A percentile compares a stretch with the other conserved stretches of the same genome.
Conservation (phyloP, 1,140 invertebrate genomes). For the Sipha flava region DNA sequence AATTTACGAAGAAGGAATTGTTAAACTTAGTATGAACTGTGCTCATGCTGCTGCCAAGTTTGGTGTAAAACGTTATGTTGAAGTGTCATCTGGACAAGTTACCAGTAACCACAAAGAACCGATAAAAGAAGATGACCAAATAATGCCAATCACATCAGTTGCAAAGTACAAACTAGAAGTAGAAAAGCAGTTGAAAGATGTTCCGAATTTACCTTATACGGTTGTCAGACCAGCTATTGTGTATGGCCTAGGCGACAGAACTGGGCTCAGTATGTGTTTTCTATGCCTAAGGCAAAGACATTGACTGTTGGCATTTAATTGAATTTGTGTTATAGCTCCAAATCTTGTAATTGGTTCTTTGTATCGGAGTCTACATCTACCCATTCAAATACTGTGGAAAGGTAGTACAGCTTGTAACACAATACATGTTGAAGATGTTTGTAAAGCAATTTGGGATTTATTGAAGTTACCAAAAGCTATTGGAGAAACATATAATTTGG, state of each 20-base stretch:
- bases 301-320: background rate
- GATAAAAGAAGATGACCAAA: constrained; percentile 64
- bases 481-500: constrained; percentile 68
- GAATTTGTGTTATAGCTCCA: constrained; percentile 54
- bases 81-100: constrained; percentile 77
- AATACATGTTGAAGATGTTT: constrained; percentile 74
- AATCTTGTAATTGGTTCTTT: constrained; percentile 75
- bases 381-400: constrained; percentile 86
- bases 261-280: constrained; percentile 62
- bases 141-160: constrained; percentile 70
- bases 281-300: background rate
- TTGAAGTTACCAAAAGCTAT: constrained; percentile 47
- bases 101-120: constrained; percentile 71
- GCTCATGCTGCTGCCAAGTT: constrained; percentile 63
- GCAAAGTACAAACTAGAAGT: constrained; percentile 75
- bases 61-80: constrained; percentile 63
- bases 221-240: constrained; percentile 75
- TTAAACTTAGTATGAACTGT: constrained; percentile 73
- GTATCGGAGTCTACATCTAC: constrained; percentile 77
- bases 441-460: constrained; percentile 66
- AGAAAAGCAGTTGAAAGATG: constrained; percentile 63
- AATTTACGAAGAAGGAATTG: constrained; percentile 81
- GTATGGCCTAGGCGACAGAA: constrained; percentile 74
- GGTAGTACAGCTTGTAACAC: constrained; percentile 77
- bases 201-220: constrained; percentile 64